Evolutionary conservation across 1,140 invertebrate species (phyloP).

Genomic region (Leptonema lineaticorne): DNA sequence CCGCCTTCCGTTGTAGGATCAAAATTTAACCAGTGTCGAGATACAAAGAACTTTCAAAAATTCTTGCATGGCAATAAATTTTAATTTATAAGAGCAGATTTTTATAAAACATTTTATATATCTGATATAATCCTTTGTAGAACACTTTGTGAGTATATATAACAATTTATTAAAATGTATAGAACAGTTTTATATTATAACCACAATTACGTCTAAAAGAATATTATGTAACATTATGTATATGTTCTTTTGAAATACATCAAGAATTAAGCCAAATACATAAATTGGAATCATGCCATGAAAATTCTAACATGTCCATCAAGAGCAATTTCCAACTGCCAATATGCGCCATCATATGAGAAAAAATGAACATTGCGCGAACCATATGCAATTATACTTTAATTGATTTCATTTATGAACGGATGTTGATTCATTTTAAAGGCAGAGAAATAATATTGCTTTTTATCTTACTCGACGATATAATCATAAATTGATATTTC

Average conservation of each 20-base stretch:
- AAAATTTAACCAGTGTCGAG: slow-evolving; percentile 7
- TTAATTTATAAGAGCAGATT: slow-evolving; percentile 1
- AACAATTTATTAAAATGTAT: slow-evolving; percentile 41
- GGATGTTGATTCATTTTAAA: no score
- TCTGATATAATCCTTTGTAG: slow-evolving; percentile 22
- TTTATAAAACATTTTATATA: slow-evolving; percentile 9
- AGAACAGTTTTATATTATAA: slow-evolving; percentile 40
- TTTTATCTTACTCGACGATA: no score
- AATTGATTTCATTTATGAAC: not conserved
- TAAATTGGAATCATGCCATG: slow-evolving; percentile 33
- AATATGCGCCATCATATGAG: not conserved
- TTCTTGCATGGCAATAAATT: slow-evolving; percentile 1
- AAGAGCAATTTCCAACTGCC: not conserved
- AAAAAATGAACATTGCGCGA: not conserved
- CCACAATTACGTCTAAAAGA: slow-evolving; percentile 41
- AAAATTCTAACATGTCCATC: slow-evolving; percentile 30
- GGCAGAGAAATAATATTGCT: no score
- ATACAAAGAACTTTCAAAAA: slow-evolving; percentile 4
- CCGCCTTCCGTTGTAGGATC: slow-evolving; percentile 6
- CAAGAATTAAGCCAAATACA: slow-evolving; percentile 40
- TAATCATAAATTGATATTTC: no score
- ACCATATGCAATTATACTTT: not conserved
- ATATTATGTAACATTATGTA: slow-evolving; percentile 35
- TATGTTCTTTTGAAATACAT: slow-evolving; percentile 39
- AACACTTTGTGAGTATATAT: slow-evolving; percentile 32